Conservation (phyloP, 2,888 invertebrate species). For the Ryuthela nishihirai region DNA sequence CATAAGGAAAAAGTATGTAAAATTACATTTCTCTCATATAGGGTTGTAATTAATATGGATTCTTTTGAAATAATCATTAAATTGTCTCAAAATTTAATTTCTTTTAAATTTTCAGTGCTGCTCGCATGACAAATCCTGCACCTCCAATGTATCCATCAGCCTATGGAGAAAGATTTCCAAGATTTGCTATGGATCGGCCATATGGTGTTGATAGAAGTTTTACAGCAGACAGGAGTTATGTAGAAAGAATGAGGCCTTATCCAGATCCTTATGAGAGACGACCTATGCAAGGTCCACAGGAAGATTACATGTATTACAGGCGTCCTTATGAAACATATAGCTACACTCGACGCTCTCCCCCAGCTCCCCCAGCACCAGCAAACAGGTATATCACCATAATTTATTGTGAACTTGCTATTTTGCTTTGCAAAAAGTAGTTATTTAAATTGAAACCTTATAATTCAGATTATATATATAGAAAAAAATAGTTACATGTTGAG, state of each 20-base stretch:
- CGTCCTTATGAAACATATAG: constrained; percentile 32
- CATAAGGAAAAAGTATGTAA: no score
- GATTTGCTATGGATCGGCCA: constrained; percentile 30
- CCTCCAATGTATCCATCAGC: constrained; percentile 29
- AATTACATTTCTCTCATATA: no score
- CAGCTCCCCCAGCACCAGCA: constrained; percentile 12
- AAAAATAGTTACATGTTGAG: no score
- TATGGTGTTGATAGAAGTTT: constrained; percentile 30
- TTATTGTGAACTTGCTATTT: no score
- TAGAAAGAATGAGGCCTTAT: constrained; percentile 42
- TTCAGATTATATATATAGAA: no score
- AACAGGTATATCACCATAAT: no score
- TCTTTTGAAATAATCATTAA: no score
- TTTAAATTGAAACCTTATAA: no score
- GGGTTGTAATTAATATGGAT: no score
- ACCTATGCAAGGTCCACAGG: constrained; percentile 29
- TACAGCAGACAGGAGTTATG: constrained; percentile 19
- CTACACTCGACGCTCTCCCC: constrained; percentile 32
- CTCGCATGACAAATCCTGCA: constrained; percentile 18
- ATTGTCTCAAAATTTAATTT: no score
- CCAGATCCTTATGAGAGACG: constrained; percentile 43
- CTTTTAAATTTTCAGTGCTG: no score
- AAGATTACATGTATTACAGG: constrained; percentile 40
- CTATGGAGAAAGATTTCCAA: constrained; percentile 13
- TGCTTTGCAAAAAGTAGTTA: no score